A percentile compares a stretch with the other conserved stretches of the same genome.
Evolutionary conservation across 2,113 vertebrate genomes (phyloP).

Genomic region (Glaucomys volans): DNA sequence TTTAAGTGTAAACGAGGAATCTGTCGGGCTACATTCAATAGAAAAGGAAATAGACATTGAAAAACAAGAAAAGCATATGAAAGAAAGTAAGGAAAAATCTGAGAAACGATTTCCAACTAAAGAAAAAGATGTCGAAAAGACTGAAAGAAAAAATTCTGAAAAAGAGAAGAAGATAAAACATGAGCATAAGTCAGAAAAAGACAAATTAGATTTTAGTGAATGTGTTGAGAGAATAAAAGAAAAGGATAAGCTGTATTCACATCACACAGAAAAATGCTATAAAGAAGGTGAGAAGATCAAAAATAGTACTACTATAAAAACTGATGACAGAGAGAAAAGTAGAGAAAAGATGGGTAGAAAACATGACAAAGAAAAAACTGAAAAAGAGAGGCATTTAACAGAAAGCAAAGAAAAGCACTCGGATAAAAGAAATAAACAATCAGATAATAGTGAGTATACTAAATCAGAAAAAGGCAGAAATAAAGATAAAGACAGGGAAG

Average conservation of each 20-base stretch:
- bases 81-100: constrained; percentile 90
- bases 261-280: constrained; percentile 91
- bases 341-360: constrained; percentile 95
- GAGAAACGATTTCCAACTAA: constrained; percentile 92
- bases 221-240: constrained; percentile 90
- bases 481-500: constrained; percentile 93
- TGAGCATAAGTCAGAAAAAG: constrained; percentile 91
- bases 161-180: constrained; percentile 95
- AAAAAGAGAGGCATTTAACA: constrained; percentile 89
- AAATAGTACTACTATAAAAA: constrained; percentile 88
- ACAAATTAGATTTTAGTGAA: constrained; percentile 92
- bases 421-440: constrained; percentile 92
- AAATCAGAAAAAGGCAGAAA: constrained; percentile 92
- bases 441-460: constrained; percentile 90
- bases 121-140: constrained; percentile 93
- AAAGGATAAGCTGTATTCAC: constrained; percentile 89
- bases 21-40: constrained; percentile 54
- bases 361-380: constrained; percentile 92
- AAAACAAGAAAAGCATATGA: constrained; percentile 89
- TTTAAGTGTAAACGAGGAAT: constrained; percentile 81
- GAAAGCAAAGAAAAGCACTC: constrained; percentile 93
- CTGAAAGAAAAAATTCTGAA: constrained; percentile 93
- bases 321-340: constrained; percentile 93
- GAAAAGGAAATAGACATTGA: constrained; percentile 91
- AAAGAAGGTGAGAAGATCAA: constrained; percentile 95